These are phyloP conservation scores for Poecilus cupreus DNA, from an alignment of 2,888 invertebrate genomes.

Conservation along the genomic window DNA sequence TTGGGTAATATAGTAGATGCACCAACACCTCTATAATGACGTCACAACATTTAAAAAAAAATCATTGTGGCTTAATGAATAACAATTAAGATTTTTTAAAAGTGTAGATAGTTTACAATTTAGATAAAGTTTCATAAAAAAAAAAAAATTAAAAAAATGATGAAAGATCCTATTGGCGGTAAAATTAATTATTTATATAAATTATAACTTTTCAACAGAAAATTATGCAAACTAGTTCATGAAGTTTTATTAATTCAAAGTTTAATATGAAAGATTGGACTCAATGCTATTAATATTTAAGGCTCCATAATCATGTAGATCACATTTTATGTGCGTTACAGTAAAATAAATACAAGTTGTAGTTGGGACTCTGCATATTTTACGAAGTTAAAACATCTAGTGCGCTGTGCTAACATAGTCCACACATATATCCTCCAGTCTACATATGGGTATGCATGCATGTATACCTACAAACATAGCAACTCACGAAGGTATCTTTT, in stretches of 20 bases:
- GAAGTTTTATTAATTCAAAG: constrained; percentile 1
- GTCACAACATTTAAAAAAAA: too few species aligned
- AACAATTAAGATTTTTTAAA: too few species aligned
- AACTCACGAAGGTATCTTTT: constrained; percentile 44
- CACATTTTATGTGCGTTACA: constrained; percentile 32
- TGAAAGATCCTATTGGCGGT: too few species aligned
- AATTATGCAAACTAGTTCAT: neutral
- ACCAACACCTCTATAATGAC: too few species aligned
- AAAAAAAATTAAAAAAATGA: too few species aligned
- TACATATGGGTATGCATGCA: constrained; percentile 27
- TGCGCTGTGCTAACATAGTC: constrained; percentile 6
- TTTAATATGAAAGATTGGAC: constrained; percentile 9
- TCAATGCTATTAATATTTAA: constrained; percentile 25
- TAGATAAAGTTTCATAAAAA: too few species aligned
- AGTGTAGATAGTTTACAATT: too few species aligned
- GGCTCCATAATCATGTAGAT: constrained; percentile 5
- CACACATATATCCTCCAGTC: constrained; percentile 14
- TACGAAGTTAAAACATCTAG: constrained; percentile 30
- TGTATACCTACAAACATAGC: neutral
- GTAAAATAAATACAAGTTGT: constrained; percentile 26
- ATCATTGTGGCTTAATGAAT: too few species aligned
- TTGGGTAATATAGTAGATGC: too few species aligned
- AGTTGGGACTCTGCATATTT: neutral
- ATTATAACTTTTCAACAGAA: too few species aligned
- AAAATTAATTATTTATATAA: too few species aligned